Base-by-base conservation (phyloP, 2,888 invertebrate species). In the Eristalis arbustorum region DNA sequence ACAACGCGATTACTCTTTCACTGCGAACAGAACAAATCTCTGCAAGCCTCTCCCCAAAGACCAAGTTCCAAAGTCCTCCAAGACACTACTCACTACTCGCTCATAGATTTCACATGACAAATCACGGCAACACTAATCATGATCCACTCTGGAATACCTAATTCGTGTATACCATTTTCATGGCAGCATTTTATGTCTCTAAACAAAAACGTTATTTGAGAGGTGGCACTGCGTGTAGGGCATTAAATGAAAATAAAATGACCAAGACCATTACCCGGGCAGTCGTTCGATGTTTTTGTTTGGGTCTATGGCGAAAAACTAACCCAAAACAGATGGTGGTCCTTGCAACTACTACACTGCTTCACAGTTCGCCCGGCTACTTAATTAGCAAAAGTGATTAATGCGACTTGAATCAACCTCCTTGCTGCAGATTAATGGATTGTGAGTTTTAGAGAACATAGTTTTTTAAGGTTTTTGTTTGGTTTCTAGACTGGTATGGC, bases 331-430 rank as follows among this genome's bases (percentile, higher is more conserved):
- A 49, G 49, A 49, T 49, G 49, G 49, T 49, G 49, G 18, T 49
- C 49, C 49, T 8, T 42, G 42, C 37, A 13, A 37, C 13, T 37
- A 8, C n/a, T 42, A n/a, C 42, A 6, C 49, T 18, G 8, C 49
- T 49, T 49, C 18, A 76, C 49, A 49, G 49, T 62, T 68, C 61
- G 25, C 22, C 14, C 67, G 5, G 49, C 31, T 67, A 67, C 75
- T 67, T 75, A 76, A 76, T 76, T 76, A 68, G 37, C n/a, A 62
- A 68, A 68, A 62, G 42, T 56, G 66, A 75, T 75, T 75, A 76
- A 68, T 23, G 31, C 14, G 11, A 42, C 42, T 68, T 68, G 67
- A 76, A 68, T 68, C 49, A 37, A 23, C 63, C 31, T 25, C 14
- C 31, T 28, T 59, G 18, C 23, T 66, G 25, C 57, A 74, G 74